These are phyloP conservation scores for Artemisiospiza belli DNA, from an alignment of 2,113 vertebrate genomes.

Conservation along the genomic window DNA sequence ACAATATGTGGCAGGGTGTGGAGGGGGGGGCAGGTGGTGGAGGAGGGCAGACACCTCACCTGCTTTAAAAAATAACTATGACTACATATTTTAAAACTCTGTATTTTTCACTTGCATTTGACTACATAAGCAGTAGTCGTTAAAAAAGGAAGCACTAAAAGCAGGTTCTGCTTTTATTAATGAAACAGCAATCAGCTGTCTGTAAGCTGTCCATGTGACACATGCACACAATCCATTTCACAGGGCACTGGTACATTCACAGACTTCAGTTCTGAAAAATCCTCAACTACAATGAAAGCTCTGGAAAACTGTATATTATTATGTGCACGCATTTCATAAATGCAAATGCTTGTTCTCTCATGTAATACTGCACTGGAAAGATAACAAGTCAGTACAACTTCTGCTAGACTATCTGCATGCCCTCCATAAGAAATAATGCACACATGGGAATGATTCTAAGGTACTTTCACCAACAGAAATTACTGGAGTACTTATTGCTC, in stretches of 20 bases:
- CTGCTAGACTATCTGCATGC: not conserved
- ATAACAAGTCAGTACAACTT: not conserved
- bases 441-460: not conserved
- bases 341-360: not conserved
- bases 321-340: not conserved
- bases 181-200: not conserved
- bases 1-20: fast-evolving
- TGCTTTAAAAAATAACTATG: not conserved
- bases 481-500: not conserved
- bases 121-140: not conserved
- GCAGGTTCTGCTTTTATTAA: not conserved
- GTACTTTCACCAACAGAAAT: not conserved
- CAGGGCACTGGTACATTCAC: not conserved
- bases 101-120: not conserved
- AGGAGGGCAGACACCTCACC: not conserved
- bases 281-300: not conserved
- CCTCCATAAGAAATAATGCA: not conserved
- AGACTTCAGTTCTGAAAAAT: not conserved
- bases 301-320: not conserved
- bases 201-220: not conserved
- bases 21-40: fast-evolving
- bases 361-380: not conserved
- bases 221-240: not conserved
- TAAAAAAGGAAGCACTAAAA: not conserved
- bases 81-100: not conserved